Conservation (phyloP, 2,797 vertebrate species). For the Melanotaenia boesemani region DNA sequence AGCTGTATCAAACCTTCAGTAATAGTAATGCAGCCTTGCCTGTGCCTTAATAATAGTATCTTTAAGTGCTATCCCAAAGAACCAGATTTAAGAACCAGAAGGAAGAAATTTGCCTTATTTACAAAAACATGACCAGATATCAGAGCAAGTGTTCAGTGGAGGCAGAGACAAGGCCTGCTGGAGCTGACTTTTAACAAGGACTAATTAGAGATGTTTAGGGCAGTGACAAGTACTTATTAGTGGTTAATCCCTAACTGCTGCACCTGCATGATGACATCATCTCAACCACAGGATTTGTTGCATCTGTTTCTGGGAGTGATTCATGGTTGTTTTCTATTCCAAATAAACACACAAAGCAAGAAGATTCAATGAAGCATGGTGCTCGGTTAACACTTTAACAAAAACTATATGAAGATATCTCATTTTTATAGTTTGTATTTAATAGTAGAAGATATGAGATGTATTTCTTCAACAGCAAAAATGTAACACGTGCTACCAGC, state of each 20-base stretch:
- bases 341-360: neutral
- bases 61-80: conserved; percentile 25
- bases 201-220: conserved; percentile 65
- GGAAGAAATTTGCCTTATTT: conserved; percentile 58
- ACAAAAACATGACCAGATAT: conserved; percentile 41
- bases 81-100: conserved; percentile 41
- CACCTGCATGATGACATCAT: conserved; percentile 75
- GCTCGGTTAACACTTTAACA: neutral
- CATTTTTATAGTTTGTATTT: neutral
- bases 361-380: neutral
- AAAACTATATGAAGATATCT: neutral
- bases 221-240: conserved; percentile 69
- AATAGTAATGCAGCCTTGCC: conserved; percentile 6
- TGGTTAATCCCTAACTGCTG: conserved; percentile 56
- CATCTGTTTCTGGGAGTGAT: conserved; percentile 16
- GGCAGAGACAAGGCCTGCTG: conserved; percentile 36
- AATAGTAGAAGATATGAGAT: too few relatives aligned
- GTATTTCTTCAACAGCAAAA: too few relatives aligned
- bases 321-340: conserved; percentile 6
- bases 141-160: conserved; percentile 31
- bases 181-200: conserved; percentile 45
- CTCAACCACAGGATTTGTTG: conserved; percentile 16
- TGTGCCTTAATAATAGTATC: conserved; percentile 51
- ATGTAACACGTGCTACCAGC: too few relatives aligned
- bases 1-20: too few relatives aligned